Conservation (phyloP, 1,140 invertebrate species). For the Drosophila biarmipes region DNA sequence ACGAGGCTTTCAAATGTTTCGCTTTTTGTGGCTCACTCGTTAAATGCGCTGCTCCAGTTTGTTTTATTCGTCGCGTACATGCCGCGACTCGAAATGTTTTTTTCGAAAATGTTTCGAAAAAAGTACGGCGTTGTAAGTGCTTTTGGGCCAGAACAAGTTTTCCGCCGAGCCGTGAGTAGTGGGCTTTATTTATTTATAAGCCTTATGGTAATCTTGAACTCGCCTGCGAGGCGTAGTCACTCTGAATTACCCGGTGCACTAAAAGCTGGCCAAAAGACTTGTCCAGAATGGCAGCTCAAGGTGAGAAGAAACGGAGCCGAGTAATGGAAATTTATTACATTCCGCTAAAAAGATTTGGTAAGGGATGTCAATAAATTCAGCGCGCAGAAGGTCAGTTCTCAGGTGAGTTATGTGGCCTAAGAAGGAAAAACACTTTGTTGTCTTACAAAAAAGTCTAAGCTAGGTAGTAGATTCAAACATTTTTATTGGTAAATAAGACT, state of each 20-base stretch:
- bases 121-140: slow-evolving; percentile 45
- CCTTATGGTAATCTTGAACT: slow-evolving; percentile 68
- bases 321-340: slow-evolving; percentile 50
- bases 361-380: slow-evolving; percentile 34
- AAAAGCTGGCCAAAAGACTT: slow-evolving; percentile 32
- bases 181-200: slow-evolving; percentile 61
- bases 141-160: slow-evolving; percentile 65
- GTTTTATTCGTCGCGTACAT: slow-evolving; percentile 47
- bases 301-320: slow-evolving; percentile 28
- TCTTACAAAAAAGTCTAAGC: too few species aligned
- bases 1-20: slow-evolving; percentile 56
- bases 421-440: background rate
- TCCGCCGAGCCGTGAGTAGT: slow-evolving; percentile 17
- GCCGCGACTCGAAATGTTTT: slow-evolving; percentile 51
- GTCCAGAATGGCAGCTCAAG: slow-evolving; percentile 52
- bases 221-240: slow-evolving; percentile 59
- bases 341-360: slow-evolving; percentile 13
- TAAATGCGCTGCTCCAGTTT: slow-evolving; percentile 72
- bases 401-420: background rate
- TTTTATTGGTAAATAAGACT: too few species aligned
- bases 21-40: slow-evolving; percentile 32
- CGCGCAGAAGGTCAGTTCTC: slow-evolving; percentile 6
- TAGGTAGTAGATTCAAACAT: too few species aligned
- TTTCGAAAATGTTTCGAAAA: slow-evolving; percentile 30
- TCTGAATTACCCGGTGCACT: slow-evolving; percentile 38